Evolutionary conservation across 2,888 invertebrate species (phyloP).

Genomic region (Eupithecia pulchellata): DNA sequence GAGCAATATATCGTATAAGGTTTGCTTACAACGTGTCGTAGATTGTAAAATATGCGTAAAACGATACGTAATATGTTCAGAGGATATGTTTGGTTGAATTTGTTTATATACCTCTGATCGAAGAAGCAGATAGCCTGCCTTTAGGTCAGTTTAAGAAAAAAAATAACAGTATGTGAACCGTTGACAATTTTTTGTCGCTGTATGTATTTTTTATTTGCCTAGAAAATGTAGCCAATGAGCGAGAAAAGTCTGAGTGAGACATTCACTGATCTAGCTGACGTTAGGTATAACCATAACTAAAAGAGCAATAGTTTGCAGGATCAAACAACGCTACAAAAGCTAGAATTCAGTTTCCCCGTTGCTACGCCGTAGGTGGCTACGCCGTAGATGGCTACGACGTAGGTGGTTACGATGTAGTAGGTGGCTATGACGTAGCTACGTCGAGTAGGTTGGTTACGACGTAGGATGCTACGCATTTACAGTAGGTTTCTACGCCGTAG

Average conservation of each 20-base stretch:
- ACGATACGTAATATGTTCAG: constrained; percentile 27
- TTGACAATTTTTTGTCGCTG: background rate
- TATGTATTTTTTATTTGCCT: background rate
- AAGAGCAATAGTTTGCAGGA: background rate
- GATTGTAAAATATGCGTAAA: constrained; percentile 61
- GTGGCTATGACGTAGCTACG: background rate
- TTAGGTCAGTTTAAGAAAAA: background rate
- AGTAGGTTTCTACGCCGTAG: background rate
- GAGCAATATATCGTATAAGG: constrained; percentile 57
- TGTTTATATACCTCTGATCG: background rate
- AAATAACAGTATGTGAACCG: background rate
- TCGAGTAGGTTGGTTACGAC: background rate
- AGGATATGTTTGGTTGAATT: background rate
- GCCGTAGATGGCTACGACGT: background rate
- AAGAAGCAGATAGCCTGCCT: background rate
- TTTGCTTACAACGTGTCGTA: constrained; percentile 62
- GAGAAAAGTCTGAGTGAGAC: background rate
- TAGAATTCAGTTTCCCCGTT: background rate
- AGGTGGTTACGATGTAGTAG: background rate
- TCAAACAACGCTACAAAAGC: background rate
- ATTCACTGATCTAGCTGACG: background rate
- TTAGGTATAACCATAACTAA: too few species aligned
- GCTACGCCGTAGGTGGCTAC: background rate
- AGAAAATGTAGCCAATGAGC: background rate
- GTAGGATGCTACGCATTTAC: background rate